Conservation (phyloP, 2,113 vertebrate genomes). For the Meriones unguiculatus region DNA sequence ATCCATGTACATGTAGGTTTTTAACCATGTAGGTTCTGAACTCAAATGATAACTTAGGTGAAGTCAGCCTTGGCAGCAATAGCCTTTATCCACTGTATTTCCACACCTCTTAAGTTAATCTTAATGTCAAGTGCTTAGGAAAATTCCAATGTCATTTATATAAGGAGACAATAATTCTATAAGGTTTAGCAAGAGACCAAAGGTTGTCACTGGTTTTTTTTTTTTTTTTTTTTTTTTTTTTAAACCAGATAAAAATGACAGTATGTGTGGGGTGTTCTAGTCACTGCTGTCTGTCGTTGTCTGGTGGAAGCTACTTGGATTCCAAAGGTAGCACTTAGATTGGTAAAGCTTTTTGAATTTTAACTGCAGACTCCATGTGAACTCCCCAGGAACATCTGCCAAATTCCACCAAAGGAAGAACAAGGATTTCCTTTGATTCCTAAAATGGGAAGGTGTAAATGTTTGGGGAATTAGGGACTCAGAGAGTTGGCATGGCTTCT, state of each 20-base stretch:
- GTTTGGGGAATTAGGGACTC: not conserved
- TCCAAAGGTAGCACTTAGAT: not conserved
- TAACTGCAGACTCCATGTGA: not conserved
- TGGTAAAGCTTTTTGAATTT: not conserved
- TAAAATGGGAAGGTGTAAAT: not conserved
- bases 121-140: constrained; percentile 17
- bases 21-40: not conserved
- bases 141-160: not conserved
- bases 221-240: not conserved
- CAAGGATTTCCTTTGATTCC: not conserved
- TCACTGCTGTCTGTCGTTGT: not conserved
- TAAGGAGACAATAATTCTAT: not conserved
- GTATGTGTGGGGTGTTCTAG: not conserved
- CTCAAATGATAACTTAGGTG: not conserved
- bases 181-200: constrained; percentile 13
- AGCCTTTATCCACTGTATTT: not conserved
- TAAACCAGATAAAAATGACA: not conserved
- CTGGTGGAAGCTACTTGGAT: not conserved
- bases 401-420: not conserved
- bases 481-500: not conserved
- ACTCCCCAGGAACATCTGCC: not conserved
- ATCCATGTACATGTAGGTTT: not conserved
- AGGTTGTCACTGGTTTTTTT: not conserved
- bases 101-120: constrained; percentile 12
- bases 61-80: not conserved